Conservation (phyloP, 1,140 invertebrate genomes). For the Euschistus heros region DNA sequence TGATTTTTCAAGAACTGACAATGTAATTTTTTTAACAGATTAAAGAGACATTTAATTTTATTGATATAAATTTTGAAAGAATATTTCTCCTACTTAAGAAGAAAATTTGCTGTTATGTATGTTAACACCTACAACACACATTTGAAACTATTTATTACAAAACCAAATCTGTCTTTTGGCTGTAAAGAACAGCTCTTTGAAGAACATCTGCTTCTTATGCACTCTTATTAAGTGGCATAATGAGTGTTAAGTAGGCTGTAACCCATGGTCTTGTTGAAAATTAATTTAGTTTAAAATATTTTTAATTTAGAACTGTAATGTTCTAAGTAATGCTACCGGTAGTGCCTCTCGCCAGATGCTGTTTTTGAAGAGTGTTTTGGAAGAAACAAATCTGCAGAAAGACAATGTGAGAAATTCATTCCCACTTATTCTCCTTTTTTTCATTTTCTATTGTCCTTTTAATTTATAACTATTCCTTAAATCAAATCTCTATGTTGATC, state of each 20-base stretch:
- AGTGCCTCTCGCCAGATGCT: slow-evolving; percentile 1
- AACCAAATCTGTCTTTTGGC: neutral
- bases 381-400: slow-evolving; percentile 2
- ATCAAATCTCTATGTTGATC: slow-evolving; percentile 25
- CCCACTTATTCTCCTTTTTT: slow-evolving; percentile 30
- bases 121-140: no score
- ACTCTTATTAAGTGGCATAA: slow-evolving; percentile 3
- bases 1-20: no score
- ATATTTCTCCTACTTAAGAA: no score
- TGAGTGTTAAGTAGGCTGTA: slow-evolving; percentile 4
- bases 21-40: no score
- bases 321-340: neutral
- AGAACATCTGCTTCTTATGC: slow-evolving; percentile 5
- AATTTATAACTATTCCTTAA: slow-evolving; percentile 29
- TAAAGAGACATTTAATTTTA: no score
- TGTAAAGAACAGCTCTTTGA: slow-evolving; percentile 1
- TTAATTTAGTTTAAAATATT: neutral
- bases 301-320: neutral
- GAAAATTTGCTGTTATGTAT: no score
- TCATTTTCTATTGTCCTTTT: slow-evolving; percentile 28
- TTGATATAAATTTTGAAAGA: no score
- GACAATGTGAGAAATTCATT: neutral
- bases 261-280: slow-evolving; percentile 5
- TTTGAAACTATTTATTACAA: no score
- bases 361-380: slow-evolving; percentile 5